phyloP scores from a whole-genome alignment of 2,888 invertebrate genomes.

The Diarsia mendica region DNA sequence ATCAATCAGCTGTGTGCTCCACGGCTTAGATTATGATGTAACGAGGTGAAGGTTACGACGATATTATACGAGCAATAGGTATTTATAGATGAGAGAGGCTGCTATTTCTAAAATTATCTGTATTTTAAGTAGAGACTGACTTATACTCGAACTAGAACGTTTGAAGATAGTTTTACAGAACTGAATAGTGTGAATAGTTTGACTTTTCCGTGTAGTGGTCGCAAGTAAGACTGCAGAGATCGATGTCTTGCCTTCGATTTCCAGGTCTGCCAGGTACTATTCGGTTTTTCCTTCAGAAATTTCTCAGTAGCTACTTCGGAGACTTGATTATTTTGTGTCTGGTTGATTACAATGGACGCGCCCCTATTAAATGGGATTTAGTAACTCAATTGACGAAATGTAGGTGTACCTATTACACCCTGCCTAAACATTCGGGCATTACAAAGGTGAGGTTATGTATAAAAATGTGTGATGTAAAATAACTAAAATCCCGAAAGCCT shows the following conservation, averaged over 20 bases:
- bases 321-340: neutral
- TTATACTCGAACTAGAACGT: too few species aligned
- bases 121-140: neutral
- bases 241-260: neutral
- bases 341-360: neutral
- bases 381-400: neutral
- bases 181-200: neutral
- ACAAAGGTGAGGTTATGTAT: too few species aligned
- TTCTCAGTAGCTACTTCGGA: too few species aligned
- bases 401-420: neutral
- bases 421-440: too few species aligned
- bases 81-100: neutral
- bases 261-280: neutral
- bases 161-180: neutral
- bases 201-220: too few species aligned
- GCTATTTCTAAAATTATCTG: neutral
- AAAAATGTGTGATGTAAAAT: too few species aligned
- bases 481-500: too few species aligned
- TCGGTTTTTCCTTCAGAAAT: too few species aligned
- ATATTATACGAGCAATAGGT: neutral
- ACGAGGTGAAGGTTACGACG: constrained; percentile 15
- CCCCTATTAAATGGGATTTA: neutral
- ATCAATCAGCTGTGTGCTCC: constrained; percentile 40
- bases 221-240: neutral
- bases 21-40: neutral